phyloP scores from a whole-genome alignment of 2,797 vertebrate species.

The Centropyge bicolor region DNA sequence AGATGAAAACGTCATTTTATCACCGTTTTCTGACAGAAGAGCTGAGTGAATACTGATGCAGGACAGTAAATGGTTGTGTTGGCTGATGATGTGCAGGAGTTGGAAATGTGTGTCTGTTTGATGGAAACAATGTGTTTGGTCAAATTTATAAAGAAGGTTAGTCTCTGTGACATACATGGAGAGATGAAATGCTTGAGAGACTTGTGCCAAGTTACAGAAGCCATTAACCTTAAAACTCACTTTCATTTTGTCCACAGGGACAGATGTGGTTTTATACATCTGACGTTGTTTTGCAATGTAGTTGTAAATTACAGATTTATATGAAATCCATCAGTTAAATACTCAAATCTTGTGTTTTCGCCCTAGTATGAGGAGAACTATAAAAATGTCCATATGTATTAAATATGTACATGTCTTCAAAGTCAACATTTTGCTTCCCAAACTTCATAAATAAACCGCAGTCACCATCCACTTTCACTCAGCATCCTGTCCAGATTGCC shows the following conservation, averaged over 20 bases:
- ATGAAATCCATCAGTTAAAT: neutral
- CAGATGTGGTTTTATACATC: no score
- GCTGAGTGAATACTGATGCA: slow-evolving; percentile 70
- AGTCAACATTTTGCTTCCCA: slow-evolving; percentile 13
- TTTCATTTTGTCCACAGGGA: no score
- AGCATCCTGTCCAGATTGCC: slow-evolving; percentile 31
- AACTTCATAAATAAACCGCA: slow-evolving; percentile 39
- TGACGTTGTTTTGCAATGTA: no score
- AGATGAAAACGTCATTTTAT: slow-evolving; percentile 77
- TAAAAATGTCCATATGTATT: neutral
- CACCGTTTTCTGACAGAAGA: slow-evolving; percentile 63
- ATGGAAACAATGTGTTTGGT: slow-evolving; percentile 51
- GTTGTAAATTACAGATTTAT: no score
- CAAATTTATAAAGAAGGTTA: slow-evolving; percentile 16
- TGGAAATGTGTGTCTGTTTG: slow-evolving; percentile 33
- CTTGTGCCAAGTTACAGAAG: no score
- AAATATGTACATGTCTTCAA: slow-evolving; percentile 33
- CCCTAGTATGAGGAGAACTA: neutral
- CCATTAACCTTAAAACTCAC: no score
- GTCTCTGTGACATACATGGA: no score
- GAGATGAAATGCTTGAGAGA: no score
- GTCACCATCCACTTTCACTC: slow-evolving; percentile 36
- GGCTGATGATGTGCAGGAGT: slow-evolving; percentile 57
- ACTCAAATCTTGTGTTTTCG: neutral
- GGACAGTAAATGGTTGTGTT: slow-evolving; percentile 43